Percentiles rank a stretch among this genome's conserved stretches.
These are phyloP conservation scores for Caenorhabditis becei DNA, from an alignment of 2,888 invertebrate genomes.

Conservation along the genomic window DNA sequence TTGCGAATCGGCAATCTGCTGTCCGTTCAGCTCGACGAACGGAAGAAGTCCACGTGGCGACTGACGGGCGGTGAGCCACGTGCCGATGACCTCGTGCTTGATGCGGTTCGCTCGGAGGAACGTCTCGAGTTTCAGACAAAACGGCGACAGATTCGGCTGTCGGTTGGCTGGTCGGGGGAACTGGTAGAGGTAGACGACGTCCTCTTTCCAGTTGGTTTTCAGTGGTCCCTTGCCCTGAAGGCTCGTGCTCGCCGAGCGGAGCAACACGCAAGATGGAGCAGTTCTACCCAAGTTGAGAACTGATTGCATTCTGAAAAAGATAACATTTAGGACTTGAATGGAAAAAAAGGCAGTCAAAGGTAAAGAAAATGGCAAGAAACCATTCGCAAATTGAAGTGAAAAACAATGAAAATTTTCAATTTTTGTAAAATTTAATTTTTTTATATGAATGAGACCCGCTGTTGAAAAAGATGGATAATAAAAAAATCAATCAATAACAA, in stretches of 20 bases:
- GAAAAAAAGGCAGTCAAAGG: background rate
- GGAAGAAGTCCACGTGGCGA: constrained; percentile 67
- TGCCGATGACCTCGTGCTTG: constrained; percentile 76
- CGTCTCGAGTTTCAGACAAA: constrained; percentile 79
- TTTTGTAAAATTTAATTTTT: background rate
- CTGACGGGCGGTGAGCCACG: constrained; percentile 59
- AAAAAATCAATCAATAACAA: constrained; percentile 6
- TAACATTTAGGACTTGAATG: too few species aligned
- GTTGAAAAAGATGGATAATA: constrained; percentile 5
- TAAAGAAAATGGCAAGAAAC: background rate
- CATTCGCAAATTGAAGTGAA: background rate
- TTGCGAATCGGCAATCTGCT: constrained; percentile 70
- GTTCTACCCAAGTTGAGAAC: constrained; percentile 43
- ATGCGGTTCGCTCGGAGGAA: constrained; percentile 77
- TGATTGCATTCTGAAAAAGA: constrained; percentile 31
- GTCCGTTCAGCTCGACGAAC: constrained; percentile 70
- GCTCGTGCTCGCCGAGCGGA: constrained; percentile 49
- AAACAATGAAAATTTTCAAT: background rate
- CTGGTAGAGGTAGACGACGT: constrained; percentile 79
- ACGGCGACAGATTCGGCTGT: constrained; percentile 78
- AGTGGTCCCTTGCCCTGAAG: constrained; percentile 59
- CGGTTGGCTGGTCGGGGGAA: constrained; percentile 74
- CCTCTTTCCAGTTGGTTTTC: constrained; percentile 73
- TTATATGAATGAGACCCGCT: constrained; percentile 15
- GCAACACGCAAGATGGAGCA: background rate